Evolutionary conservation across 2,888 invertebrate species (phyloP).

Genomic region (Ligdia adustata): DNA sequence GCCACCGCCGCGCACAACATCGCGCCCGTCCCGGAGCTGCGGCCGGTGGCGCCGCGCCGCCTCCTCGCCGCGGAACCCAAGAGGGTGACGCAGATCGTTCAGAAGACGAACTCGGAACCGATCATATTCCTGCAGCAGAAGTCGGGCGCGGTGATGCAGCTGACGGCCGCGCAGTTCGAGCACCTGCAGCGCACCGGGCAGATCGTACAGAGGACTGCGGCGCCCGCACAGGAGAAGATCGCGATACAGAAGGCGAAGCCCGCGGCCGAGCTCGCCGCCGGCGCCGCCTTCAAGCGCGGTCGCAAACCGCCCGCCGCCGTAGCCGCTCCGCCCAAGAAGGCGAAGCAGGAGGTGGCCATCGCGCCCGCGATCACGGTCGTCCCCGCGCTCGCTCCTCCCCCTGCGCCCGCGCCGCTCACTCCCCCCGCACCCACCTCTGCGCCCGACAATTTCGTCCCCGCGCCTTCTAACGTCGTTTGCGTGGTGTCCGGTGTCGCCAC

Average conservation of each 20-base stretch:
- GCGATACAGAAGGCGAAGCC: constrained; percentile 38
- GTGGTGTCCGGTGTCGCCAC: constrained; percentile 48
- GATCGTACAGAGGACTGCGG: constrained; percentile 65
- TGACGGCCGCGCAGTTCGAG: constrained; percentile 79
- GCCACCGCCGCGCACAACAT: constrained; percentile 74
- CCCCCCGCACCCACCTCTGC: constrained; percentile 2
- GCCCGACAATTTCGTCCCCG: constrained; percentile 46
- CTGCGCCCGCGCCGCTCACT: constrained; percentile 26
- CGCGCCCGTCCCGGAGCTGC: constrained; percentile 73
- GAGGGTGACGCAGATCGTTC: constrained; percentile 64
- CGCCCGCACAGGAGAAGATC: constrained; percentile 26
- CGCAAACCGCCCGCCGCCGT: constrained; percentile 54
- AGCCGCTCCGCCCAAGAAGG: constrained; percentile 26
- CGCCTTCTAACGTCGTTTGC: constrained; percentile 49
- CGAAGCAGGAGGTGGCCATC: constrained; percentile 28
- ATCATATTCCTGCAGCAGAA: constrained; percentile 76
- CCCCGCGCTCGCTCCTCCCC: constrained; percentile 46
- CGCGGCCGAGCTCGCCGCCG: constrained; percentile 46
- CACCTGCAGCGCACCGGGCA: constrained; percentile 77
- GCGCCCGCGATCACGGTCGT: constrained; percentile 49
- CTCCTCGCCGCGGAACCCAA: constrained; percentile 65
- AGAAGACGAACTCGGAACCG: constrained; percentile 67
- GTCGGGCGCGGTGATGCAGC: constrained; percentile 76
- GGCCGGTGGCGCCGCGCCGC: constrained; percentile 62
- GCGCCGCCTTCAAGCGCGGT: constrained; percentile 53